Base-by-base conservation (phyloP, 2,797 vertebrate species). In the Gallinago stenura region DNA sequence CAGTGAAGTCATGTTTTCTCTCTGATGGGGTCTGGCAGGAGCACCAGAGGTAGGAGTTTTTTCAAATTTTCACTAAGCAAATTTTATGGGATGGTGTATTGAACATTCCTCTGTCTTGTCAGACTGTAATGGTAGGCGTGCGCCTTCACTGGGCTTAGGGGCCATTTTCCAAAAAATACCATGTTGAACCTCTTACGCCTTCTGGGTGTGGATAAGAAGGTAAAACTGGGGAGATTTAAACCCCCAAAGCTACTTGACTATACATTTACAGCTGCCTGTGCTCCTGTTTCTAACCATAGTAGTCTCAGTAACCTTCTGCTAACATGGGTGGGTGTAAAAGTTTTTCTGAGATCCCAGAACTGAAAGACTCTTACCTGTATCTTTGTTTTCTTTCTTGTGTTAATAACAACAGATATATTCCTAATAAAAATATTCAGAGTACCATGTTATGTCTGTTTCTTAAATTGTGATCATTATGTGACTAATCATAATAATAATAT, bases 401-500 rank as follows among this genome's bases (percentile, higher is more conserved):
- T 96, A 85, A 95, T 86, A 91, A 83, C 39, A 86, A 75, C 37
- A 64, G 39, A 78, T 96, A 87, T 81, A 80, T 48, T 95, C 78
- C 80, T 66, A 93, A 96, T 82, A 96, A 93, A 96, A 96, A 95
- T 96, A 96, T 96, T 93, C 95, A 94, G 60, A 83, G 60, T 64
- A 83, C 86, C 33, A 70, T 45, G 85, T 93, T 92, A 80, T 1
- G 56, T 53, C 90, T 88, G 85, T 92, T 96, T 96, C 93, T 96
- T 98, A 81, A 51, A 77, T 33, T 82, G 91, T 24, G 26, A 96
- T 96, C 91, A 95, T 91, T 95, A 90, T 97, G 94, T 94, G 95
- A 96, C 95, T 97, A 95, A 97, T 96, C 95, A 97, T 89, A 97
- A 95, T 96, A 91, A 90, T 97, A 95, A 97, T 97, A 86, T 39